Percentiles rank a stretch among this genome's conserved stretches.
These are phyloP conservation scores for Tadarida brasiliensis DNA, from an alignment of 2,797 vertebrate species.

Conservation along the genomic window DNA sequence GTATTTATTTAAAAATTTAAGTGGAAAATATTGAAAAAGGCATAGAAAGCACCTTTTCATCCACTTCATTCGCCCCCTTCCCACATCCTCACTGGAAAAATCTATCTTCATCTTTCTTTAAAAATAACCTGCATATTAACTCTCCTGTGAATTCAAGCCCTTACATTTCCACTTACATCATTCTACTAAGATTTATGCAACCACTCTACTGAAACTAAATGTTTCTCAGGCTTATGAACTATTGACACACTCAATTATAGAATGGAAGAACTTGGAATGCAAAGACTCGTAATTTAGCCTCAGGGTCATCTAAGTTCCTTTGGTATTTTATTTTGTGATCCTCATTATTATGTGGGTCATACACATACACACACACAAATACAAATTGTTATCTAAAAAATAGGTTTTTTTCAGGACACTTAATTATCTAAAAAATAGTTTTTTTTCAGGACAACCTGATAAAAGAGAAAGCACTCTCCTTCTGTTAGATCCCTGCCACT, in stretches of 20 bases:
- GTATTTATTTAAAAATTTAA: conserved; percentile 82
- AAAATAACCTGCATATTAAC: conserved; percentile 51
- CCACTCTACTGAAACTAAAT: conserved; percentile 61
- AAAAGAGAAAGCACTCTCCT: background rate
- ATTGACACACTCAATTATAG: conserved; percentile 44
- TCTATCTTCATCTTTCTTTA: conserved; percentile 57
- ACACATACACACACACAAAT: background rate
- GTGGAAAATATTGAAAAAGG: conserved; percentile 64
- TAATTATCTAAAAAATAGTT: background rate
- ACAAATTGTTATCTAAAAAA: background rate
- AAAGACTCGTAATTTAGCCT: background rate
- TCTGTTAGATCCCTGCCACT: background rate
- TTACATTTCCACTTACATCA: conserved; percentile 20
- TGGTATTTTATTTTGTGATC: background rate
- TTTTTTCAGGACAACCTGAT: background rate
- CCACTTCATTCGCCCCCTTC: background rate
- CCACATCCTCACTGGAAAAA: background rate
- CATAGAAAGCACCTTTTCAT: background rate
- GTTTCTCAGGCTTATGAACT: conserved; percentile 32
- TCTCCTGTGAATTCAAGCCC: background rate
- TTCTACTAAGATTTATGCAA: conserved; percentile 51
- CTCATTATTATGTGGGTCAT: background rate
- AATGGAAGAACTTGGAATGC: background rate
- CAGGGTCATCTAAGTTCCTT: background rate
- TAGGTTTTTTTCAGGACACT: background rate